These are phyloP conservation scores for Zaprionus camerounensis DNA, from an alignment of 1,140 invertebrate species.

Conservation along the genomic window DNA sequence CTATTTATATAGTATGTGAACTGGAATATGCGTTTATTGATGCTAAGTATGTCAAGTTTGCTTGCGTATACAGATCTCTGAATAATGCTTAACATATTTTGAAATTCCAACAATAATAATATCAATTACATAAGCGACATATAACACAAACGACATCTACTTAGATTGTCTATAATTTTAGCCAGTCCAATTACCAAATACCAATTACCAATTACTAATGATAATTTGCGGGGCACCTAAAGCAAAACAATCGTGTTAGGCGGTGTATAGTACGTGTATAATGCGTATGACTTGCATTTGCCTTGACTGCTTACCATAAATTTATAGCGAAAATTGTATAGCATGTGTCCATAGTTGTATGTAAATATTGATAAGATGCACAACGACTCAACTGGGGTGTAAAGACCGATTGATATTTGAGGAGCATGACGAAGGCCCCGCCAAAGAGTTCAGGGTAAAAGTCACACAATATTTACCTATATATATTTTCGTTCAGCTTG, in stretches of 20 bases:
- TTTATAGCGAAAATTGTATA: conserved; percentile 48
- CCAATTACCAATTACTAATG: conserved; percentile 47
- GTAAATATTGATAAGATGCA: conserved; percentile 62
- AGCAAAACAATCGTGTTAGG: conserved; percentile 20
- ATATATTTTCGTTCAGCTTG: conserved; percentile 18
- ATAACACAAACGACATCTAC: neutral
- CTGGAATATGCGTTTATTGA: neutral
- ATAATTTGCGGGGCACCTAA: conserved; percentile 23
- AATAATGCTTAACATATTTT: conserved; percentile 2
- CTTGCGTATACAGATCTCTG: neutral
- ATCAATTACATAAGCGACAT: conserved; percentile 23
- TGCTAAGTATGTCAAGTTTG: conserved; percentile 22
- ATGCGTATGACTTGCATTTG: conserved; percentile 36
- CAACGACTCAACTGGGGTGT: conserved; percentile 26
- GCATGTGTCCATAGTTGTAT: conserved; percentile 51
- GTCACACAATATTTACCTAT: conserved; percentile 3
- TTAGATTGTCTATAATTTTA: conserved; percentile 12
- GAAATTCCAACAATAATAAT: conserved; percentile 10
- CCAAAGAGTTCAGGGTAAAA: conserved; percentile 43
- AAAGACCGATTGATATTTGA: conserved; percentile 27
- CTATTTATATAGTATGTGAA: neutral
- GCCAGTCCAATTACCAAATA: conserved; percentile 14
- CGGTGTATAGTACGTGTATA: conserved; percentile 9
- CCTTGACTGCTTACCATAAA: conserved; percentile 48
- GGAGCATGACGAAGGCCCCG: conserved; percentile 40